Evolutionary conservation across 2,797 vertebrate species (phyloP).

Genomic region (Mionectes olivaceus): DNA sequence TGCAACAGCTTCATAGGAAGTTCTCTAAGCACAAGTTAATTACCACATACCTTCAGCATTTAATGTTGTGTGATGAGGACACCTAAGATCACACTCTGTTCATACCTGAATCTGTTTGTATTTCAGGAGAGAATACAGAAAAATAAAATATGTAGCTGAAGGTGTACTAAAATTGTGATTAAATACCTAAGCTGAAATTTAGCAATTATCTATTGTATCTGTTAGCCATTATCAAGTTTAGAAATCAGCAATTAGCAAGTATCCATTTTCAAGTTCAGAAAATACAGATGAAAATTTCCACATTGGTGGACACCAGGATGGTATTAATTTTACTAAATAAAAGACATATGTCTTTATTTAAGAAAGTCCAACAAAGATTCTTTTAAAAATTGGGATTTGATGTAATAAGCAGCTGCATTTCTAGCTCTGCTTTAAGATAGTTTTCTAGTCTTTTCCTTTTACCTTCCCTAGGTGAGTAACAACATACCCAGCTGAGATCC

Average conservation of each 20-base stretch:
- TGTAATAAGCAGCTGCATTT: background rate
- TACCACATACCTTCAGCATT: background rate
- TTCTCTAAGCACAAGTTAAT: background rate
- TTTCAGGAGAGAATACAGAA: background rate
- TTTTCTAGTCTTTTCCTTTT: background rate
- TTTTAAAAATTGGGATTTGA: background rate
- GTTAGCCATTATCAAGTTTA: background rate
- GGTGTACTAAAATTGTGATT: background rate
- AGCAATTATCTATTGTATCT: background rate
- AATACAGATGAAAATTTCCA: background rate
- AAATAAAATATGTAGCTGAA: background rate
- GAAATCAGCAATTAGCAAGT: background rate
- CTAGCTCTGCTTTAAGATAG: background rate
- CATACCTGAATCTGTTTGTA: background rate
- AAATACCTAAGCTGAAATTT: background rate
- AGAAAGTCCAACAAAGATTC: background rate
- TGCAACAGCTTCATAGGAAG: background rate
- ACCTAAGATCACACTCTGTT: background rate
- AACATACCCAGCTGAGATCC: background rate
- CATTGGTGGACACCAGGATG: background rate
- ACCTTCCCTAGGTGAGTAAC: background rate
- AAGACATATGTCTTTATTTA: background rate
- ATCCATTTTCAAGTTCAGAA: background rate
- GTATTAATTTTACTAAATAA: background rate
- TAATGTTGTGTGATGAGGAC: background rate